These are phyloP conservation scores for Periophthalmodon schlosseri DNA, from an alignment of 2,113 vertebrate genomes.

Conservation along the genomic window DNA sequence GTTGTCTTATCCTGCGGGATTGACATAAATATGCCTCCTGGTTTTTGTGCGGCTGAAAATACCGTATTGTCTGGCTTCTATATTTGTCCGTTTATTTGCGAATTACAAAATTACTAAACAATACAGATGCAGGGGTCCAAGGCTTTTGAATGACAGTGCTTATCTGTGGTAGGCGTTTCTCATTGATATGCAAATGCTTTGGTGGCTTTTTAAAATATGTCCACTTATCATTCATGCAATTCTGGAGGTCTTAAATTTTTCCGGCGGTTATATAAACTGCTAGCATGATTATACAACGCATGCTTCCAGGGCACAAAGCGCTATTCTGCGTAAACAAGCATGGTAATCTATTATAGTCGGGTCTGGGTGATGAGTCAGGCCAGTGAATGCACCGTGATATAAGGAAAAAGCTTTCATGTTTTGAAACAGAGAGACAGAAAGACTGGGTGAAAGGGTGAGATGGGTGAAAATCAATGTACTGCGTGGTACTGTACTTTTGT, in stretches of 20 bases:
- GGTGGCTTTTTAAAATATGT: constrained; percentile 9
- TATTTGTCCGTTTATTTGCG: constrained; percentile 25
- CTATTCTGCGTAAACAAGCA: constrained; percentile 32
- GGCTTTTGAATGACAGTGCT: constrained; percentile 19
- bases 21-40: constrained; percentile 21
- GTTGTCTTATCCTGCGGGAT: constrained; percentile 32
- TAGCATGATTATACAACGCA: constrained; percentile 16
- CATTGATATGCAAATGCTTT: constrained; percentile 5
- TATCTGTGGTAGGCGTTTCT: constrained; percentile 29
- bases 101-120: constrained; percentile 34
- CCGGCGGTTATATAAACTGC: constrained; percentile 38
- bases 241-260: constrained; percentile 24
- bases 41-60: constrained; percentile 31
- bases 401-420: constrained; percentile 13
- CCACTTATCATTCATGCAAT: constrained; percentile 27
- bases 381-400: not conserved
- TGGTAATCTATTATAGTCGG: constrained; percentile 41
- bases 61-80: constrained; percentile 23
- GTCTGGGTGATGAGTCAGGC: constrained; percentile 40
- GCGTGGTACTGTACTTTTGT: constrained; percentile 1
- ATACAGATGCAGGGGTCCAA: constrained; percentile 13
- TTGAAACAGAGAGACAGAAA: constrained; percentile 4
- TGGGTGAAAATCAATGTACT: constrained; percentile 26
- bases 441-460: constrained; percentile 7
- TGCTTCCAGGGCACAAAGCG: constrained; percentile 29